These are phyloP conservation scores for Porites rus DNA, from an alignment of 92 coral and sea anemone species.

Conservation along the genomic window DNA sequence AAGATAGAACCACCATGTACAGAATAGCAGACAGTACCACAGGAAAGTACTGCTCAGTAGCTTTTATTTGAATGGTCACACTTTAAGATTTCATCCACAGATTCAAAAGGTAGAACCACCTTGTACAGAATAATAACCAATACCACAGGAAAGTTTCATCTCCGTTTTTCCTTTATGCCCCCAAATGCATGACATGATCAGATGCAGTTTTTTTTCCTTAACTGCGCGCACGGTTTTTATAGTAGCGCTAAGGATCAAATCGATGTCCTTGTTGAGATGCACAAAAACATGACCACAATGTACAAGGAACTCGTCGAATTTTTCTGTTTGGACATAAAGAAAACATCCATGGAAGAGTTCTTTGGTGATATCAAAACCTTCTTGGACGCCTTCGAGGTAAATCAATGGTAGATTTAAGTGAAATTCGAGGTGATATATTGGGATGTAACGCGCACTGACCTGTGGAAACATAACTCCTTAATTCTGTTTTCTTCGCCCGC, in stretches of 20 bases:
- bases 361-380: slow-evolving; percentile 95
- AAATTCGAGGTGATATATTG: not conserved
- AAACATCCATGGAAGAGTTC: slow-evolving; percentile 95
- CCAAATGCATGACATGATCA: no score
- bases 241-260: slow-evolving; percentile 91
- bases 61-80: no score
- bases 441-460: not conserved
- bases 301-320: slow-evolving; percentile 90
- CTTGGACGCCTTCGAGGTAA: slow-evolving; percentile 81
- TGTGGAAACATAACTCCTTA: no score
- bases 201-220: slow-evolving; percentile 41
- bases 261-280: slow-evolving; percentile 97
- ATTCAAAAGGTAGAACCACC: no score
- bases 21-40: no score
- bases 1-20: no score
- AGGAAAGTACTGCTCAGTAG: no score
- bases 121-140: no score
- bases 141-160: no score
- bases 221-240: slow-evolving; percentile 80
- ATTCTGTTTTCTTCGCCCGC: not conserved
- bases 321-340: slow-evolving; percentile 94
- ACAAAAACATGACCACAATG: slow-evolving; percentile 97
- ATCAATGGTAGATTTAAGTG: not conserved
- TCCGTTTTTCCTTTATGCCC: not conserved
- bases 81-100: no score